Conservation (phyloP, 2,888 invertebrate genomes). For the Drosophila meridiana region DNA sequence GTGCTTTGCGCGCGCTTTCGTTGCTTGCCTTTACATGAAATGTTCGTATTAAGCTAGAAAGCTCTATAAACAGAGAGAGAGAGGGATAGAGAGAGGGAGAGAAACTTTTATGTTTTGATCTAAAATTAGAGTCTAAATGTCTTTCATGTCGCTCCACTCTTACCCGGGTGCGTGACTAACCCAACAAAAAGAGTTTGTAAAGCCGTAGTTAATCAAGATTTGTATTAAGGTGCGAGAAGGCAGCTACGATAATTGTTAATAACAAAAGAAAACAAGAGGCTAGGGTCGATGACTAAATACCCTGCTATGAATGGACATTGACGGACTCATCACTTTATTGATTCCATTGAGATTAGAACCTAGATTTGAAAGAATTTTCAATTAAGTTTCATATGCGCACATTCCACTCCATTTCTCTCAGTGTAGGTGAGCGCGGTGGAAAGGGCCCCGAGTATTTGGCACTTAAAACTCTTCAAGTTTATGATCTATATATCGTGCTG, state of each 20-base stretch:
- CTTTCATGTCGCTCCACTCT: constrained; percentile 2
- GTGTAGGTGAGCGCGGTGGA: background rate
- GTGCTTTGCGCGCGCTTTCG: constrained; percentile 35
- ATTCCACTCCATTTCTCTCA: background rate
- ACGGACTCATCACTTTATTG: background rate
- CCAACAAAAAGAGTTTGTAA: constrained; percentile 5
- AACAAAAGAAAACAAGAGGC: background rate
- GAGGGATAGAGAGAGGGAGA: background rate
- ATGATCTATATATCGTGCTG: constrained; percentile 6
- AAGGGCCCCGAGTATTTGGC: background rate
- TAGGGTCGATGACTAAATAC: background rate
- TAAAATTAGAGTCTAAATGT: constrained; percentile 13
- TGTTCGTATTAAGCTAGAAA: constrained; percentile 42
- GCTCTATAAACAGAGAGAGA: constrained; percentile 14
- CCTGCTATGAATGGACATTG: background rate
- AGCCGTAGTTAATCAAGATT: background rate
- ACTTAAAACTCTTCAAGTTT: background rate
- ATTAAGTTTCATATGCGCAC: background rate
- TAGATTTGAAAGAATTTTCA: background rate
- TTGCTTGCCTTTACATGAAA: constrained; percentile 25
- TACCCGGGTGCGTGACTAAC: background rate
- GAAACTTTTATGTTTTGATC: constrained; percentile 13
- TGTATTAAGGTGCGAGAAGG: background rate
- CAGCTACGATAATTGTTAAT: background rate
- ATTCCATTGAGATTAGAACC: background rate